Base-by-base conservation (phyloP, 2,888 invertebrate species). In the Archips crataeganus region DNA sequence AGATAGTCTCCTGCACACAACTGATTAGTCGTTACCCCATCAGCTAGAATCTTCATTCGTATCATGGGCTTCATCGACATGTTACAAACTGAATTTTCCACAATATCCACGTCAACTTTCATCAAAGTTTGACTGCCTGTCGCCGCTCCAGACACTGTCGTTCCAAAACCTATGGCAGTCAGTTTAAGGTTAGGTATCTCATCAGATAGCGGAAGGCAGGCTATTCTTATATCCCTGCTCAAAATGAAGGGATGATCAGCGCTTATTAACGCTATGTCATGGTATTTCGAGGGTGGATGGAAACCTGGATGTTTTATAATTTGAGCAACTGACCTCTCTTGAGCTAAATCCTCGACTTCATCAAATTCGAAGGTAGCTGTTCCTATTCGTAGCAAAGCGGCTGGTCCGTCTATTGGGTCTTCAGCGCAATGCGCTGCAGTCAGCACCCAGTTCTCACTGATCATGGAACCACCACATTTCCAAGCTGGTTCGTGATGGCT, bases 231-330 rank as follows among this genome's bases (percentile, higher is more conserved):
- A 74, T 95, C 94, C 45, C 95, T 87, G 60, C 87, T 95, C 6
- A 96, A 87, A 2, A 86, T 79, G 10, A 96, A 95, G 0, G 90
- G 85, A 15, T 85, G 79, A 8, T 92, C 88, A 51, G 96, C 87
- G 82, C 91, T 94, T 77, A 97, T 90, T 10, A 97, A 82, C 0
- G 96, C 97, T 70, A 97, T 96, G 78, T 97, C 97, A 80, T 97
- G 94, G 66, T 93, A 95, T 79, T 95, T 95, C 0, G 95, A 93
- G 0, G 96, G 95, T 0, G 95, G 89, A 57, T 90, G 91, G 81
- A 95, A 96, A 1, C 90, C 84, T 0, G 96, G 96, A 85, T 97
- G 96, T 0, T 86, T 78, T 0, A 95, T 83, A 0, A 92, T 87
- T 42, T 91, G 80, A 0, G 84, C 85, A 1, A 96, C 85, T 3